phyloP scores from a whole-genome alignment of 2,113 vertebrate genomes.

The Trogon melanurus region DNA sequence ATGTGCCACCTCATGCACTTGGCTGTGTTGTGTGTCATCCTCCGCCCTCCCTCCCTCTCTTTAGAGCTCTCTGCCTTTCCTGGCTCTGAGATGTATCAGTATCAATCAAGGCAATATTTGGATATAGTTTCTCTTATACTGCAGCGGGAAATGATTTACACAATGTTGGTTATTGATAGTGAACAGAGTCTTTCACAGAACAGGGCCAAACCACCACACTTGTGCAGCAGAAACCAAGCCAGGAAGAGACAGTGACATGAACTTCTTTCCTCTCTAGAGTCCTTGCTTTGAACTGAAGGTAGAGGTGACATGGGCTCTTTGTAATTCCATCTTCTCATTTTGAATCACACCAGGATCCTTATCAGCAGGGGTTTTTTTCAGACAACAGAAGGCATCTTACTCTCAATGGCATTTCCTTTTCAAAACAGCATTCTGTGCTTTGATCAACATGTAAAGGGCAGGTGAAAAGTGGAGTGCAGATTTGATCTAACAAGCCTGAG shows the following conservation, averaged over 20 bases:
- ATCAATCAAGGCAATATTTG: not conserved
- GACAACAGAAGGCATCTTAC: not conserved
- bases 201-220: too few species aligned
- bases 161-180: fast-evolving
- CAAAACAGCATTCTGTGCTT: constrained; percentile 36
- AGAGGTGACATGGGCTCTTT: not conserved
- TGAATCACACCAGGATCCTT: constrained; percentile 15
- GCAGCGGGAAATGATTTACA: not conserved
- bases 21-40: not conserved
- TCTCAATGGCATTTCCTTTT: constrained; percentile 41
- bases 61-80: not conserved
- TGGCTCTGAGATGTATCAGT: not conserved
- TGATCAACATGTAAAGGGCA: not conserved
- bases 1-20: not conserved
- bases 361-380: not conserved
- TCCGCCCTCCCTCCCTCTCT: not conserved
- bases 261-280: not conserved
- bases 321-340: constrained; percentile 9
- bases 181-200: not conserved
- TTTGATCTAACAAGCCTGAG: not conserved
- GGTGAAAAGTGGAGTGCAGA: not conserved
- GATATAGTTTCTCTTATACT: not conserved
- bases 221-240: not conserved
- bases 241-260: not conserved
- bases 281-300: not conserved